phyloP scores from a whole-genome alignment of 2,113 vertebrate genomes.

The Ophthalmolycus amberensis region DNA sequence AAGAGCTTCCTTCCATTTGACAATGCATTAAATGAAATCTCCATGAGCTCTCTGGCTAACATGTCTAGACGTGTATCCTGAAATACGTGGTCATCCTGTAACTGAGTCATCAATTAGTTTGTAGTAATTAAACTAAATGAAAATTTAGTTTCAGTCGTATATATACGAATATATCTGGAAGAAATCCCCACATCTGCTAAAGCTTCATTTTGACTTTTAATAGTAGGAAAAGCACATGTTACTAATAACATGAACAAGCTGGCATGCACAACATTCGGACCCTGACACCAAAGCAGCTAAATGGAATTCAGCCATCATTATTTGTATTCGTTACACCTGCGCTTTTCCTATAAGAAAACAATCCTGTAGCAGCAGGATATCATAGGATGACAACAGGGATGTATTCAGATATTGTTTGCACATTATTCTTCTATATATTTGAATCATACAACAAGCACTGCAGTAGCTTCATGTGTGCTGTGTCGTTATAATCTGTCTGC shows the following conservation, averaged over 20 bases:
- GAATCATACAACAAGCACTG: background rate
- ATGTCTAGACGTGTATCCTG: background rate
- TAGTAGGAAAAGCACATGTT: background rate
- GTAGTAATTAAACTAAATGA: background rate
- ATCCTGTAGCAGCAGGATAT: background rate
- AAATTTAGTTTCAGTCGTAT: no score
- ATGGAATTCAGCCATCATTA: background rate
- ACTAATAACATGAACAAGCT: background rate
- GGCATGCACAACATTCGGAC: background rate
- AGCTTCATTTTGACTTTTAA: background rate
- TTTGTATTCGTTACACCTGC: background rate
- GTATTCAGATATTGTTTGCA: no score
- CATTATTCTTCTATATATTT: background rate
- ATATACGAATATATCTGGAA: no score
- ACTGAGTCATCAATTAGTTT: background rate
- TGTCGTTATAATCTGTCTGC: background rate
- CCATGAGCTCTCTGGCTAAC: background rate
- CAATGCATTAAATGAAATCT: background rate
- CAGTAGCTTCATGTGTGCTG: background rate
- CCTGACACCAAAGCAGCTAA: background rate
- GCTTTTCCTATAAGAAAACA: background rate
- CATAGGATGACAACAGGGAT: background rate
- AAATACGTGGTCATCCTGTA: background rate
- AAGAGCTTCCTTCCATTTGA: conserved; percentile 4
- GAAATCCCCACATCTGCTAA: background rate